phyloP scores from a whole-genome alignment of 2,113 vertebrate genomes.

The Dicrurus megarhynchus region DNA sequence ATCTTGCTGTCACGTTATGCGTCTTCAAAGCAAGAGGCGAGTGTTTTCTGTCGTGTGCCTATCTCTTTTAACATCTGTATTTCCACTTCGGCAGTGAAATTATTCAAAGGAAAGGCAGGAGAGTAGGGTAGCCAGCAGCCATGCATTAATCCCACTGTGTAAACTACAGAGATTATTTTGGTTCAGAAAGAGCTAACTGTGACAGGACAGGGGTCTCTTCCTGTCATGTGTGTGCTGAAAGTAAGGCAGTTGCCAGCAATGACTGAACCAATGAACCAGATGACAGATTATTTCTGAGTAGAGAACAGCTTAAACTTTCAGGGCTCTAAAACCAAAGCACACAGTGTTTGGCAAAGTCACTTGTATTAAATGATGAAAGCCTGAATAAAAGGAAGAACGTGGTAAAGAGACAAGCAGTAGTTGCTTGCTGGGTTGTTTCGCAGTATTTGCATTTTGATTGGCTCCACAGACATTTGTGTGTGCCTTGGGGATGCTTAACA shows the following conservation, averaged over 20 bases:
- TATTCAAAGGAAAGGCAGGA: background rate
- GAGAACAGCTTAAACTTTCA: background rate
- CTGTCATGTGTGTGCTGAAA: background rate
- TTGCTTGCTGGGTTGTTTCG: background rate
- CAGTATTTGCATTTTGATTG: background rate
- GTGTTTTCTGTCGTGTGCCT: background rate
- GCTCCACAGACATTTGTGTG: accelerated
- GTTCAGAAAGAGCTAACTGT: background rate
- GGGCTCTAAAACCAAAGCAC: background rate
- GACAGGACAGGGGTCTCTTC: background rate
- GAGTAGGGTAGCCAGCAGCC: background rate
- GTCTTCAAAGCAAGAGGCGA: background rate
- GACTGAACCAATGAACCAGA: background rate
- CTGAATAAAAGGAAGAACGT: background rate
- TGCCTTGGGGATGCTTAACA: background rate
- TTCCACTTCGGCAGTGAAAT: background rate
- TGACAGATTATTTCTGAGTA: background rate
- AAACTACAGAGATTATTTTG: background rate
- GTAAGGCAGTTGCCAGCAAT: background rate
- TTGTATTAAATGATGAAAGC: background rate
- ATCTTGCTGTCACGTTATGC: accelerated
- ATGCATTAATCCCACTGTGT: background rate
- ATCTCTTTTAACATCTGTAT: background rate
- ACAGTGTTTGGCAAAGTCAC: background rate
- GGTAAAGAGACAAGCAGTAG: background rate